Base-by-base conservation (phyloP, 2,797 vertebrate species). In the Pangasius djambal region DNA sequence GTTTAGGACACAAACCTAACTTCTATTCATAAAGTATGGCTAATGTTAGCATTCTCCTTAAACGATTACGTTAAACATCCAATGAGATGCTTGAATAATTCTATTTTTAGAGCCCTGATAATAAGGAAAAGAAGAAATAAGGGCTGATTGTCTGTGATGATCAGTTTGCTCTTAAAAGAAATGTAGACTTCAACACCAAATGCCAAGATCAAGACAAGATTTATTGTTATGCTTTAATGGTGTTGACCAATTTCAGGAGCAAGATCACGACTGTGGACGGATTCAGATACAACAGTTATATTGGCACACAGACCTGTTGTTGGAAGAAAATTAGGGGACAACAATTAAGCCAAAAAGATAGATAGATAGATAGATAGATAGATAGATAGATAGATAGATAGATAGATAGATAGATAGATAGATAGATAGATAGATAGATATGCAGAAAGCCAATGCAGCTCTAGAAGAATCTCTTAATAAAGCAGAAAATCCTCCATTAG, bases 231-330 rank as follows among this genome's bases (percentile, higher is more conserved):
- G 57, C 28, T 61, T 61, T 28, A 61, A 82, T 59, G 34, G 31
- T 61, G 79, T 28, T 4, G 18, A 22, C 28, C 28, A 65, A 52
- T 50, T 31, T 77, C 57, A 22, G 6, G 13, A n/a, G 6, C 72
- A 86, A 48, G 57, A 48, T 63, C 18, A 86, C 0, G 25, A 59
- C 10, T 74, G 16, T 74, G 9, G 20, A 22, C 48, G 34, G 20
- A 40, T 72, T 75, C 40, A 79, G 50, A 55, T 57, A 20, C 20
- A 20, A 16, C 1, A 61, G 18, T 34, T 12, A 59, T 61, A 37
- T 4, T 37, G 79, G 55, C 79, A 82, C 20, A 40, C 5, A 61
- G 40, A 88, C 81, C 70, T 88, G 81, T 88, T 74, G 87, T 88
- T 75, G 8, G 57, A n/a, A 67, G 50, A 22, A 31, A 50, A 84